Evolutionary conservation across 2,888 invertebrate genomes (phyloP).

Genomic region (Hirudinaria manillensis): DNA sequence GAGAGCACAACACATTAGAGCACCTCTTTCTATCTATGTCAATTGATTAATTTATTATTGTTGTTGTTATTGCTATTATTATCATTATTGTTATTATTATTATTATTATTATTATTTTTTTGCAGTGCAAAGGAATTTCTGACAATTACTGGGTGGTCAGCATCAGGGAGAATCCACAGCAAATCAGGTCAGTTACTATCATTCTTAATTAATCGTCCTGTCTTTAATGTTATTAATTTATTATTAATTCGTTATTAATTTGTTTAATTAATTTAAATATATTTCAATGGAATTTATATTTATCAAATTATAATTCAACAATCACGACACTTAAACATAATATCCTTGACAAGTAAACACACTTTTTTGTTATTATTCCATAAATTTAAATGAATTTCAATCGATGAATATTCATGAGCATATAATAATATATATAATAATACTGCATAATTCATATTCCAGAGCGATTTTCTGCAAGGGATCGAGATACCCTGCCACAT

Average conservation of each 20-base stretch:
- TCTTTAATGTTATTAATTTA: neutral
- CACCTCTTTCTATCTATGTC: too few species aligned
- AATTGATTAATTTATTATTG: neutral
- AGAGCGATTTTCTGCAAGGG: conserved; percentile 81
- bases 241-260: neutral
- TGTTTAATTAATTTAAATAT: neutral
- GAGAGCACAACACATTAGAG: too few species aligned
- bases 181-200: conserved; percentile 57
- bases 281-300: neutral
- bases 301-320: too few species aligned
- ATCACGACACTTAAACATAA: neutral
- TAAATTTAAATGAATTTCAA: neutral
- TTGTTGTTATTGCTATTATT: too few species aligned
- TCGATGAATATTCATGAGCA: neutral
- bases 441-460: neutral
- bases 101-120: neutral
- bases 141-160: conserved; percentile 73
- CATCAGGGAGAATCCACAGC: conserved; percentile 71
- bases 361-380: neutral
- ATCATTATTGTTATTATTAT: neutral
- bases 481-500: conserved; percentile 76
- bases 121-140: conserved; percentile 61
- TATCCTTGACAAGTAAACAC: neutral
- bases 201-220: neutral
- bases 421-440: neutral